These are phyloP conservation scores for Enteromius viviparus DNA, from an alignment of 2,797 vertebrate species.

Conservation along the genomic window DNA sequence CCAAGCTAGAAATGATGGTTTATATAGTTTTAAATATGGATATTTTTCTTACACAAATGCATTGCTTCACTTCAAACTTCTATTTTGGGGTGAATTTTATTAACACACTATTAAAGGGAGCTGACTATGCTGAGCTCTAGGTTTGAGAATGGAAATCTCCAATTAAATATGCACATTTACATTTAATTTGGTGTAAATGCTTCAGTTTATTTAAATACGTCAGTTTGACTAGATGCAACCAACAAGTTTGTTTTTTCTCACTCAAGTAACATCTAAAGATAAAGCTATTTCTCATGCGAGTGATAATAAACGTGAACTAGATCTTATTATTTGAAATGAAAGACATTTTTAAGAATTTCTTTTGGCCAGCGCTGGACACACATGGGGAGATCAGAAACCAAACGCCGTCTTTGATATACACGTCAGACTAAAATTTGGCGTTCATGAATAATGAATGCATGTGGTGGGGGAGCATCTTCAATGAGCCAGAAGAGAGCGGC, in stretches of 20 bases:
- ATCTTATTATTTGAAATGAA: neutral
- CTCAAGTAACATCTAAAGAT: slow-evolving; percentile 4
- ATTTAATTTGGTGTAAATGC: neutral
- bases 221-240: neutral
- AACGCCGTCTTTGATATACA: slow-evolving; percentile 69
- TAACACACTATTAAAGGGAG: neutral
- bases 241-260: neutral
- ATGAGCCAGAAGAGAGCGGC: slow-evolving; percentile 65
- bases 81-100: neutral
- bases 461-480: slow-evolving; percentile 71
- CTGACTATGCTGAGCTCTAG: neutral
- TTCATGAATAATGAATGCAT: slow-evolving; percentile 71
- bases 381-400: slow-evolving; percentile 38
- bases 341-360: slow-evolving; percentile 12
- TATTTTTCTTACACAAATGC: neutral
- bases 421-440: slow-evolving; percentile 73
- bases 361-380: slow-evolving; percentile 13
- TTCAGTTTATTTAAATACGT: neutral
- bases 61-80: neutral
- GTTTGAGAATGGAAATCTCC: neutral
- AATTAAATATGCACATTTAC: neutral
- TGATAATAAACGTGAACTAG: slow-evolving; percentile 9
- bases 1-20: neutral
- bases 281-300: neutral
- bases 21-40: neutral